Evolutionary conservation across 2,888 invertebrate species (phyloP), one percentile per base, ranked within the genome.

Genomic region (Leistus spinibarbis): DNA sequence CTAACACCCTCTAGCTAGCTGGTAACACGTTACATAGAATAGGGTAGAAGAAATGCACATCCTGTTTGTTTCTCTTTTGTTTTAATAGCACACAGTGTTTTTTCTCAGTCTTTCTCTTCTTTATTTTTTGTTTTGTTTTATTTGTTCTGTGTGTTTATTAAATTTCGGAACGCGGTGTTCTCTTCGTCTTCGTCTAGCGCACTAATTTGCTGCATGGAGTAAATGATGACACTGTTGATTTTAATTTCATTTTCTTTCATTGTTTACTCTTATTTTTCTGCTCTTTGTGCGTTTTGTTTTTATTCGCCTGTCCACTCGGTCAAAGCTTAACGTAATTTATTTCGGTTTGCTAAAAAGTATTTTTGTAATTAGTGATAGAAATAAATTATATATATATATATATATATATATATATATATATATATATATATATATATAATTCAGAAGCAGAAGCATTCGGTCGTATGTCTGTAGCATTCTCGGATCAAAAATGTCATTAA

Each of bases 91-190:
- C 40, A 40, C 40, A 60, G 19, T 19, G 60, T 60, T 57, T 57
- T 57, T 60, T 40, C 13, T 40, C 13, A n/a, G n/a, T n/a, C n/a
- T n/a, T n/a, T n/a, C n/a, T n/a, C n/a, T n/a, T n/a, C n/a, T n/a
- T n/a, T n/a, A n/a, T n/a, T n/a, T 60, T 60, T n/a, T 20, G 16
- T 60, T 40, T 40, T 40, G 40, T 40, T 64, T 64, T 64, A 64
- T 64, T 64, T 54, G 67, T n/a, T 53, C 40, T 40, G 54, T 22
- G 40, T 40, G 67, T 54, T 67, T 67, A 67, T 67, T 67, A 67
- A 67, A 67, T 67, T 67, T 67, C 54, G 54, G 67, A 22, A 54
- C 57, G 60, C 20, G 22, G n/a, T n/a, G n/a, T n/a, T n/a, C n/a
- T 20, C 60, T 60, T 16, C 20, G 10, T 9, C 16, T 60, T 60